Evolutionary conservation across 2,888 invertebrate species (phyloP).

Genomic region (Drosophila anomelani): DNA sequence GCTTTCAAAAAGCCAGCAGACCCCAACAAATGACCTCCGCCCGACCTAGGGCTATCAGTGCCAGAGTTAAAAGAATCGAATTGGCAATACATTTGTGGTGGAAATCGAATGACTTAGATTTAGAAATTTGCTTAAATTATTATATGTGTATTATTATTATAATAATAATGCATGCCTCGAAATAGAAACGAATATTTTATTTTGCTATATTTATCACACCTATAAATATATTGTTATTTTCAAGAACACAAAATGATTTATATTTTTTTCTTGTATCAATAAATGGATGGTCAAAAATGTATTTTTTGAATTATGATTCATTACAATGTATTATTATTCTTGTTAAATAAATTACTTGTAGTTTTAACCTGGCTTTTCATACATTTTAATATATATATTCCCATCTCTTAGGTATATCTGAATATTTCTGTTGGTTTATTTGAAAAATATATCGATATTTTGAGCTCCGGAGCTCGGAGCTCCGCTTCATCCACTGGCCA

Average conservation of each 20-base stretch:
- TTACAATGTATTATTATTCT: background rate
- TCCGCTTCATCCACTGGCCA: background rate
- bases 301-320: background rate
- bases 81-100: background rate
- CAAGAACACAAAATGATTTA: too few species aligned
- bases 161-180: too few species aligned
- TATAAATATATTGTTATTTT: background rate
- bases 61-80: background rate
- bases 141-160: too few species aligned
- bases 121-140: too few species aligned
- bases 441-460: background rate
- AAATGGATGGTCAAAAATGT: background rate
- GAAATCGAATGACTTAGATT: too few species aligned
- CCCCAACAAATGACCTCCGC: constrained; percentile 66
- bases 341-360: background rate
- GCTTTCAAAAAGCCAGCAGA: constrained; percentile 72
- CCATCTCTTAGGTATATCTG: background rate
- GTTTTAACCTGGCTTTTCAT: background rate
- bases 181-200: too few species aligned
- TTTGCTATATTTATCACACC: too few species aligned
- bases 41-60: constrained; percentile 1
- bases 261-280: background rate
- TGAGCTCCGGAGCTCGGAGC: too few species aligned
- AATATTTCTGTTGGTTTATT: background rate
- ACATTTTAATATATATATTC: background rate